Percentiles rank a stretch among this genome's conserved stretches.
Conservation (phyloP, 1,140 invertebrate genomes). For the Drosophila watanabei region DNA sequence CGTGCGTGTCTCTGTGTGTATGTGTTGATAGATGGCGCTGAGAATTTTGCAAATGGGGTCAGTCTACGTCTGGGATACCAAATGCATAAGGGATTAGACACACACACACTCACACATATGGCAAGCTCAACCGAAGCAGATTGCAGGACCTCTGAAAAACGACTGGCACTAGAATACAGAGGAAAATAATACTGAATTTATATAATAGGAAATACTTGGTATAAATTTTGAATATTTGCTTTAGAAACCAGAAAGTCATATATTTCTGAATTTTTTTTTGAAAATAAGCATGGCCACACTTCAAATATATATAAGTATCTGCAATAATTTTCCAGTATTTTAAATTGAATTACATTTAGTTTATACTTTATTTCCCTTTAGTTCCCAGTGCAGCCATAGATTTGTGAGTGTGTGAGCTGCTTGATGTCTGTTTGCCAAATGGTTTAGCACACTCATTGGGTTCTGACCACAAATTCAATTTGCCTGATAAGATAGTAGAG, state of each 20-base stretch:
- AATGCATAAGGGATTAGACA: constrained; percentile 78
- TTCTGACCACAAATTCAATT: constrained; percentile 78
- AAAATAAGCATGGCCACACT: too few species aligned
- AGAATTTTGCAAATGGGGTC: constrained; percentile 77
- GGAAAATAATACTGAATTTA: not conserved
- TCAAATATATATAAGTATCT: too few species aligned
- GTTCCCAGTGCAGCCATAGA: constrained; percentile 8
- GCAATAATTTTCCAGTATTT: too few species aligned
- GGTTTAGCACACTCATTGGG: constrained; percentile 78
- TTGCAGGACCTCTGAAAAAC: constrained; percentile 52
- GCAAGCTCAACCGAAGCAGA: constrained; percentile 28
- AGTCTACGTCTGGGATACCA: constrained; percentile 66
- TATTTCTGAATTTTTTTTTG: not conserved
- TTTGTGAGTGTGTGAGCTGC: constrained; percentile 22
- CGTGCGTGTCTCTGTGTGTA: constrained; percentile 34
- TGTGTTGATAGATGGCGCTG: constrained; percentile 73
- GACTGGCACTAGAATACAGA: constrained; percentile 21
- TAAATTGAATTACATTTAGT: not conserved
- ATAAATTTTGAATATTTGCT: not conserved
- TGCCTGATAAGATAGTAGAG: constrained; percentile 56
- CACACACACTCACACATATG: constrained; percentile 30
- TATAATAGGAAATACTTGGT: too few species aligned
- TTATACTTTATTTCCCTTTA: not conserved
- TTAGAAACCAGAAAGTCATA: not conserved
- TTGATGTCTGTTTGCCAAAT: constrained; percentile 74